Evolutionary conservation across 2,888 invertebrate species (phyloP).

Genomic region (Dolichomitus sp.): DNA sequence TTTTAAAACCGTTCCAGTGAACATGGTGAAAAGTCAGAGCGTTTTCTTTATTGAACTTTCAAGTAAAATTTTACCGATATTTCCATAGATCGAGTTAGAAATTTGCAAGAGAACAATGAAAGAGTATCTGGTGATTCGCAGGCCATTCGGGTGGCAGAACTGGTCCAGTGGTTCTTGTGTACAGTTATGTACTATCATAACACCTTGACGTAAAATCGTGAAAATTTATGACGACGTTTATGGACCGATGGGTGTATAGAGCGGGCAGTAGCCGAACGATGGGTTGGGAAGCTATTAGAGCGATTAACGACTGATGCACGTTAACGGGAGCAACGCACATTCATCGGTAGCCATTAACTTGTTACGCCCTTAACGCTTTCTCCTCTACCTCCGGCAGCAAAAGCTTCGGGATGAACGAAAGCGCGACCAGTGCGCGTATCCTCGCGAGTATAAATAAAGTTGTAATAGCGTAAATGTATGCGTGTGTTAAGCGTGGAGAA

Average conservation of each 20-base stretch:
- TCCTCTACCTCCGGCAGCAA: not conserved
- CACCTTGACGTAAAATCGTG: slow-evolving; percentile 53
- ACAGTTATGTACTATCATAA: slow-evolving; percentile 24
- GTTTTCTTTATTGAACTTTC: not conserved
- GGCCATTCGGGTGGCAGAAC: slow-evolving; percentile 13
- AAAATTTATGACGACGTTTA: slow-evolving; percentile 67
- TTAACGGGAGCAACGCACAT: slow-evolving; percentile 38
- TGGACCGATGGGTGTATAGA: slow-evolving; percentile 46
- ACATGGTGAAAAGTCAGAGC: not conserved
- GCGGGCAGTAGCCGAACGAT: slow-evolving; percentile 19
- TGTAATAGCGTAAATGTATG: slow-evolving; percentile 1
- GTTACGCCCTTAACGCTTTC: slow-evolving; percentile 34
- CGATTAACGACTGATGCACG: slow-evolving; percentile 59
- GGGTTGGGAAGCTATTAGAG: slow-evolving; percentile 56
- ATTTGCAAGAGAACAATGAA: not conserved
- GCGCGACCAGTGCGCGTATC: not conserved
- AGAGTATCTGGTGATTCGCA: slow-evolving; percentile 32
- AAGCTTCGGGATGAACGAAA: slow-evolving; percentile 21
- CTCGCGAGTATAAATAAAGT: slow-evolving; percentile 24
- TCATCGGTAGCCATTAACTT: slow-evolving; percentile 46
- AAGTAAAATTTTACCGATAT: not conserved
- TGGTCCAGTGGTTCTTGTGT: slow-evolving; percentile 2
- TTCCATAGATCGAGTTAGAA: not conserved
- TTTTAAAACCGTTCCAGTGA: no score
- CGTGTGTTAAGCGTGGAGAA: not conserved